Base-by-base conservation (phyloP, 2,888 invertebrate genomes). In the Eupithecia inturbata region DNA sequence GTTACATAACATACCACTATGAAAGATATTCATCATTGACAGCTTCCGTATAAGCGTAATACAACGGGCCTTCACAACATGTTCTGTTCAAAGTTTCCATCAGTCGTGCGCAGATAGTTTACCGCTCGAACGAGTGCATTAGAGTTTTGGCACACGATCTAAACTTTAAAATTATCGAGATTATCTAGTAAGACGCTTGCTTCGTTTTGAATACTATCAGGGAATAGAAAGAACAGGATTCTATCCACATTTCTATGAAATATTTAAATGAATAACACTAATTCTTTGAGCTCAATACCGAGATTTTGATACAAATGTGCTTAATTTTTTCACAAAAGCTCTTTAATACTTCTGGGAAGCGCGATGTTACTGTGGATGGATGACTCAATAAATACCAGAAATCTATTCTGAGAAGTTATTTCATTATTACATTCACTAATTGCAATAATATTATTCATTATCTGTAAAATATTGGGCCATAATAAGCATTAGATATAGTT, bases 401-500 rank as follows among this genome's bases (percentile, higher is more conserved):
- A 57, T 26, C 14, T 81, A 67, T 70, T 74, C 76, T 84, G 76
- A 31, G 63, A 73, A 68, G 39, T 68, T 62, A 68, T 77, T 68
- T 70, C 31, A 74, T 75, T 71, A 76, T 70, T 73, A 72, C 77
- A 73, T 60, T 68, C 64, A 73, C 77, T 53, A 67, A 63, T 76
- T 80, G 72, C 80, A 80, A 82, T 82, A 84, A 85, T 84, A 84
- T 82, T 82, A 80, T 80, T 73, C 71, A 10, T 64, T 66, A 73
- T 62, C 63, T 73, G 75, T 74, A 76, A 73, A 76, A 71, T 73
- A 77, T 77, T 70, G 39, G 53, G 36, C 36, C 12, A 22, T 63
- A 70, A 67, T 68, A 69, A 49, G 22, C 69, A 72, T 62, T 39
- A 36, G 22, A 33, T 53, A 5, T 57, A 57, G 22, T 57, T 57